Evolutionary conservation across 2,797 vertebrate genomes (phyloP).

Genomic region (Onychomys torridus): DNA sequence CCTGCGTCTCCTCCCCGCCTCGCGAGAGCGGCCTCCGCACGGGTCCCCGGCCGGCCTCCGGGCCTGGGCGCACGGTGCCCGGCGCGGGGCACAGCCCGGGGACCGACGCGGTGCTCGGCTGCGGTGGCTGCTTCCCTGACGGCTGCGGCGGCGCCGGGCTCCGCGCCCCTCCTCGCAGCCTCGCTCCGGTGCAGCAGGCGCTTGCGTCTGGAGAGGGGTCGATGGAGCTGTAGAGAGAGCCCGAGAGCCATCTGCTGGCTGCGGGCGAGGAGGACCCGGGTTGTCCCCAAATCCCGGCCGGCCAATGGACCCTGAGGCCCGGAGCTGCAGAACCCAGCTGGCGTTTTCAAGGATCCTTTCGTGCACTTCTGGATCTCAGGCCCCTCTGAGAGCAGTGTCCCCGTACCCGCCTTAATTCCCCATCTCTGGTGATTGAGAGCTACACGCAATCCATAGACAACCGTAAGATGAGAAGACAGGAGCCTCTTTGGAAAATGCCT

Average conservation of each 20-base stretch:
- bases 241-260: slow-evolving; percentile 81
- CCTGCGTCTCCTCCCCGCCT: slow-evolving; percentile 60
- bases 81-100: background rate
- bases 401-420: background rate
- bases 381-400: background rate
- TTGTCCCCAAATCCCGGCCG: background rate
- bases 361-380: background rate
- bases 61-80: background rate
- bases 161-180: slow-evolving; percentile 24
- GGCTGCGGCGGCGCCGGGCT: background rate
- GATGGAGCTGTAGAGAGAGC: background rate
- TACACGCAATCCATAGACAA: background rate
- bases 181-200: background rate
- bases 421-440: background rate
- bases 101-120: background rate
- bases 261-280: background rate
- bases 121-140: background rate
- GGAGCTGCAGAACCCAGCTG: background rate
- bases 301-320: background rate
- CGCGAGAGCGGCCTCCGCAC: slow-evolving; percentile 71
- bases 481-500: background rate
- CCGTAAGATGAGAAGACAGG: background rate
- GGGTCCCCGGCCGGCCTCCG: background rate
- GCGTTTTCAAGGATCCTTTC: background rate
- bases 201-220: background rate